Evolutionary conservation across 2,113 vertebrate genomes (phyloP).

Genomic region (Chaenocephalus aceratus): DNA sequence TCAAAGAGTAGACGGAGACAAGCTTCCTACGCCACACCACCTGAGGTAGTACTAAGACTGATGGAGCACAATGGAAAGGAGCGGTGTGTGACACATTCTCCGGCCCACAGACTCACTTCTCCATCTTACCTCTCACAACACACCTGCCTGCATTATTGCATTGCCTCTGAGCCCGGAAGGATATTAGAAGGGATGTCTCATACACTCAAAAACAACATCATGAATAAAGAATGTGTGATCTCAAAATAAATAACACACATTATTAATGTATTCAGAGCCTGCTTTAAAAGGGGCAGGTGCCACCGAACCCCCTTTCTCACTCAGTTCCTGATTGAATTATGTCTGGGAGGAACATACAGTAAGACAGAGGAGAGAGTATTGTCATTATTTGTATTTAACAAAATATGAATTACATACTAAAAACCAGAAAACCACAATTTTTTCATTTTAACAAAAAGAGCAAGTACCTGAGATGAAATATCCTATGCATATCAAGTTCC

Average conservation of each 20-base stretch:
- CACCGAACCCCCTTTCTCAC: slow-evolving; percentile 12
- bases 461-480: background rate
- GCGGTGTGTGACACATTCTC: slow-evolving; percentile 21
- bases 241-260: slow-evolving; percentile 72
- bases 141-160: slow-evolving; percentile 58
- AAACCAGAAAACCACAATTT: background rate
- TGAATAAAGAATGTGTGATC: slow-evolving; percentile 75
- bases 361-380: background rate
- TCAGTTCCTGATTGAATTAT: slow-evolving; percentile 16
- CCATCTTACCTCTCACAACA: slow-evolving; percentile 15
- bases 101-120: slow-evolving; percentile 24
- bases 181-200: slow-evolving; percentile 64
- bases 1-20: slow-evolving; percentile 17
- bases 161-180: slow-evolving; percentile 55
- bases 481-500: background rate
- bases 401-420: slow-evolving; percentile 12
- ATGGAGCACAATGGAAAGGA: slow-evolving; percentile 37
- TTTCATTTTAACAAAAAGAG: background rate
- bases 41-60: slow-evolving; percentile 23
- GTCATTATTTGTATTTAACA: background rate
- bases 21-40: slow-evolving; percentile 18
- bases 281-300: slow-evolving; percentile 53
- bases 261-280: slow-evolving; percentile 68
- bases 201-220: slow-evolving; percentile 65
- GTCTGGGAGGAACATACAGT: slow-evolving; percentile 18